A percentile compares a stretch with the other conserved stretches of the same genome.
Conservation (phyloP, 2,113 vertebrate genomes). For the Pterocles orientalis region DNA sequence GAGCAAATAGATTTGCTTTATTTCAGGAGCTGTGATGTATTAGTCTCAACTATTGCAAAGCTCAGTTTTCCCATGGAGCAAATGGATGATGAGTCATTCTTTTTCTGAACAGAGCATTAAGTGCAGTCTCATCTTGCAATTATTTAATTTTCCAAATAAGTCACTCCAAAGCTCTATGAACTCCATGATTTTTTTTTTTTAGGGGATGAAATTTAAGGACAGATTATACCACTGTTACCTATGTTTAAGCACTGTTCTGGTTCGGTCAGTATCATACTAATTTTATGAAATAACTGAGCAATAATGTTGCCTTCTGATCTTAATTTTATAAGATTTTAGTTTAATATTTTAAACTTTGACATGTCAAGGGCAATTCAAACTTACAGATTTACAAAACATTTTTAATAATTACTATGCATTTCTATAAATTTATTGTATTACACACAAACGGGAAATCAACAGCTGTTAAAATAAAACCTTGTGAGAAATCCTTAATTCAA, state of each 20-base stretch:
- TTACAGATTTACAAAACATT: neutral
- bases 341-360: neutral
- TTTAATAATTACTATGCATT: neutral
- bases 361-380: neutral
- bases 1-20: constrained; percentile 27
- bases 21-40: neutral
- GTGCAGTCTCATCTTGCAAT: neutral
- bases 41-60: neutral
- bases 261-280: neutral
- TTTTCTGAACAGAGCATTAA: neutral
- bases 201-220: neutral
- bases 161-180: neutral
- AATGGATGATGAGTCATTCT: constrained; percentile 31
- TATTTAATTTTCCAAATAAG: constrained; percentile 21
- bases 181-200: neutral
- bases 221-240: neutral
- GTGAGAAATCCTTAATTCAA: neutral
- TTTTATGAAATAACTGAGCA: neutral
- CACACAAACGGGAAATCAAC: neutral
- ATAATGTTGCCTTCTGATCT: neutral
- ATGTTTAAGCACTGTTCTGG: neutral
- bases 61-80: neutral
- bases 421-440: neutral
- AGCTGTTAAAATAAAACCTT: neutral
- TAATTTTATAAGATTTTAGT: neutral